Base-by-base conservation (phyloP, 2,888 invertebrate genomes). In the Temnothorax ravouxi region DNA sequence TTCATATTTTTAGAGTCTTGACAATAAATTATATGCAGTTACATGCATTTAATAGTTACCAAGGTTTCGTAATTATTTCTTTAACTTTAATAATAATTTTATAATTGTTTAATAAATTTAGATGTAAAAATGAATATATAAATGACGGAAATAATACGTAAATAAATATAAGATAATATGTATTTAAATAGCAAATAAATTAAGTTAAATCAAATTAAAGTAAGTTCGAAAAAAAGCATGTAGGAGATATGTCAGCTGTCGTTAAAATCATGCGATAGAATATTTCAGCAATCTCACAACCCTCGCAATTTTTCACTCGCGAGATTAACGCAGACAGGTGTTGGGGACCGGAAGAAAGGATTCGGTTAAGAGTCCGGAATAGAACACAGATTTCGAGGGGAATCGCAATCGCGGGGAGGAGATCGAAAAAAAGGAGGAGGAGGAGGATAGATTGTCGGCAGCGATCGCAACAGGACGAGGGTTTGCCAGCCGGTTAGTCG, bases 381-480 rank as follows among this genome's bases (percentile, higher is more conserved):
- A 62, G 79, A 74, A 84, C 84, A 83, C 79, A 81, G 72, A 69
- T 84, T 85, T 62, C 74, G 47, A 77, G 69, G 54, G 87, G 80
- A 77, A 77, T 77, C 69, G 77, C 44, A 44, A 67, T 47, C 4
- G 2, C 47, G 25, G 47, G 47, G 18, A 44, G 3, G 64, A 41
- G 18, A 56, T 50, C 62, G 74, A 54, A 21, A 47, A 69, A 69
- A 74, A 80, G 86, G 84, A 84, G 83, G 86, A 84, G 83, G 66
- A 77, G 52, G 82, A 83, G 91, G 91, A 92, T 90, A 92, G 91
- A 92, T 92, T 90, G 91, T 89, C 67, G 84, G 89, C 89, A 89
- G 86, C 90, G 89, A 90, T 90, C 85, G 86, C 56, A 79, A 56
- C 82, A 62, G 38, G 54, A 72, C 62, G 83, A 81, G 74, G 86